Base-by-base conservation (phyloP, 2,888 invertebrate genomes). In the Bedellia somnulentella region DNA sequence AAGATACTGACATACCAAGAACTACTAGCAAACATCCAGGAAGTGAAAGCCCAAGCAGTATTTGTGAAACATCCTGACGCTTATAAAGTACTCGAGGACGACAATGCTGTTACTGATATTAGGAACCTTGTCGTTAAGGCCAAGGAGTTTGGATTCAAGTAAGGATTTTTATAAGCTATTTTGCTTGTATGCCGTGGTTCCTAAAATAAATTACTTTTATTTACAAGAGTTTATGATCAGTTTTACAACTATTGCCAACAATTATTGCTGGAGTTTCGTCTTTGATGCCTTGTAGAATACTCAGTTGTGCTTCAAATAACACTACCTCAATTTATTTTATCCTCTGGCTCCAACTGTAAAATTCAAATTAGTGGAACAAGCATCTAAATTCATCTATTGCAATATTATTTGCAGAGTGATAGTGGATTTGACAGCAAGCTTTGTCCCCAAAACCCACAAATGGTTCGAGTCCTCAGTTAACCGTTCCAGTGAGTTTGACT, bases 351-450 rank as follows among this genome's bases (percentile, higher is more conserved):
- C n/a, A n/a, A n/a, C n/a, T n/a, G n/a, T n/a, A n/a, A n/a, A n/a
- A n/a, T n/a, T n/a, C n/a, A n/a, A n/a, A n/a, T n/a, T n/a, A n/a
- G n/a, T n/a, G n/a, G n/a, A n/a, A n/a, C n/a, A n/a, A n/a, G n/a
- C n/a, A n/a, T n/a, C n/a, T n/a, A n/a, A n/a, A n/a, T n/a, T n/a
- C n/a, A n/a, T n/a, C n/a, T n/a, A n/a, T n/a, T n/a, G n/a, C n/a
- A n/a, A n/a, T n/a, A n/a, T n/a, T 35, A 9, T 6, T 33, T 44
- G 2, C 42, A 64, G 73, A 23, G 66, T 90, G 14, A 80, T 92
- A 24, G 73, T 91, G 34, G 87, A 89, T 43, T 55, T 93, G 40
- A 83, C 87, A 13, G 87, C 91, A 0, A 87, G 87, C 56, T 83
- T 80, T 53, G 86, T 88, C 11, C 68, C 81, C 3, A 62, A 79